These are phyloP conservation scores for Crematogaster levior DNA, from an alignment of 2,888 invertebrate genomes.

Conservation along the genomic window DNA sequence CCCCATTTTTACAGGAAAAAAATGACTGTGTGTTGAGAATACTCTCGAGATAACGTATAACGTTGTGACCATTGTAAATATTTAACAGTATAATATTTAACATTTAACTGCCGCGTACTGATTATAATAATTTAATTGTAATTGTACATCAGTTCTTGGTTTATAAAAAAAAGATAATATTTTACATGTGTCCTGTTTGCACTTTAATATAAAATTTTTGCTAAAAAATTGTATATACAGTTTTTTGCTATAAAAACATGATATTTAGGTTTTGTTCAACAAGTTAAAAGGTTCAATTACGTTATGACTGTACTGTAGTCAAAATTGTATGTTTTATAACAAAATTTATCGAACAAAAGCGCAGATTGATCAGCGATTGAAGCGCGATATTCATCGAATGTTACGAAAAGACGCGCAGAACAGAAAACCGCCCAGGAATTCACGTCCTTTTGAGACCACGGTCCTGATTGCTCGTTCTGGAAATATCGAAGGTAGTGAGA, in stretches of 20 bases:
- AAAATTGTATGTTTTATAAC: neutral
- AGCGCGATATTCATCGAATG: constrained; percentile 27
- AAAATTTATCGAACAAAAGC: neutral
- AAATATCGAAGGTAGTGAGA: neutral
- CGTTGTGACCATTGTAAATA: constrained; percentile 14
- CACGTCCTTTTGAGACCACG: constrained; percentile 33
- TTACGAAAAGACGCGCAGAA: constrained; percentile 27
- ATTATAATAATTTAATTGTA: constrained; percentile 1
- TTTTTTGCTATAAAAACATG: neutral
- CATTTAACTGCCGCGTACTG: neutral
- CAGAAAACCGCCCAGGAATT: constrained; percentile 44
- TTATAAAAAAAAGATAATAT: neutral
- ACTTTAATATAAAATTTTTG: neutral
- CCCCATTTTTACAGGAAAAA: neutral
- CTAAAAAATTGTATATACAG: neutral
- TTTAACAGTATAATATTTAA: constrained; percentile 28
- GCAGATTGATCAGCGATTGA: neutral
- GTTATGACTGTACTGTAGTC: neutral
- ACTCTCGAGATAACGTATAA: neutral
- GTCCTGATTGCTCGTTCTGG: constrained; percentile 40
- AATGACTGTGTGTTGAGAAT: neutral
- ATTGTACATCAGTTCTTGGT: neutral
- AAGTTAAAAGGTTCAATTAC: neutral
- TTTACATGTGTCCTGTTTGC: neutral
- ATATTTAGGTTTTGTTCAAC: neutral